Conservation (phyloP, 2,797 vertebrate species). For the Acropternis orthonyx region DNA sequence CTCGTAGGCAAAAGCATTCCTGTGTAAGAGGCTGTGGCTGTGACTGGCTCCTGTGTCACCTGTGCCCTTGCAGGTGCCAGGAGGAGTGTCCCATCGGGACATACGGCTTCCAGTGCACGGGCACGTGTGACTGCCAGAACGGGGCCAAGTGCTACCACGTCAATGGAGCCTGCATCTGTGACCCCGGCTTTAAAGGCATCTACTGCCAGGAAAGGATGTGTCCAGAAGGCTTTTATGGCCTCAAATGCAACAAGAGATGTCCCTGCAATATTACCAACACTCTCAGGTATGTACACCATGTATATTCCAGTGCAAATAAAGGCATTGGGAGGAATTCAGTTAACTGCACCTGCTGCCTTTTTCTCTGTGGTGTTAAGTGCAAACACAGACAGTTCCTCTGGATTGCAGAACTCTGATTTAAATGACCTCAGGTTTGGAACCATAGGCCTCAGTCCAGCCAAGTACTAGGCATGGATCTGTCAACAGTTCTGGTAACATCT, state of each 20-base stretch:
- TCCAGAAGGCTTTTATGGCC: conserved; percentile 89
- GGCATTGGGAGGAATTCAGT: background rate
- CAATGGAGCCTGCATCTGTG: conserved; percentile 91
- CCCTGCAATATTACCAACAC: conserved; percentile 90
- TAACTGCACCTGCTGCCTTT: background rate
- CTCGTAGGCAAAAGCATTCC: background rate
- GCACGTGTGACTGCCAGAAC: conserved; percentile 89
- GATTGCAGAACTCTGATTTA: background rate
- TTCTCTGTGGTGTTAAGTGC: background rate
- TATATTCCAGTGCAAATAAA: background rate
- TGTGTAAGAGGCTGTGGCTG: background rate
- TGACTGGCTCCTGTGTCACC: background rate
- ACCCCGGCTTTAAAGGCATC: conserved; percentile 92
- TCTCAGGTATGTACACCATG: conserved; percentile 79
- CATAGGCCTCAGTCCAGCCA: background rate
- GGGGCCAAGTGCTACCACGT: conserved; percentile 93
- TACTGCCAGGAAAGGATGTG: conserved; percentile 95
- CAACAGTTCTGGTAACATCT: background rate
- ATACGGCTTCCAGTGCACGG: conserved; percentile 88
- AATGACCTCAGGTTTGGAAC: background rate
- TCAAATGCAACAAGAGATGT: conserved; percentile 92
- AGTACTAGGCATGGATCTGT: background rate
- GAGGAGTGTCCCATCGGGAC: conserved; percentile 95
- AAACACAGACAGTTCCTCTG: background rate
- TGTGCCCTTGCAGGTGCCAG: conserved; percentile 84